Base-by-base conservation (phyloP, 2,888 invertebrate species). In the Conomelus anceps region DNA sequence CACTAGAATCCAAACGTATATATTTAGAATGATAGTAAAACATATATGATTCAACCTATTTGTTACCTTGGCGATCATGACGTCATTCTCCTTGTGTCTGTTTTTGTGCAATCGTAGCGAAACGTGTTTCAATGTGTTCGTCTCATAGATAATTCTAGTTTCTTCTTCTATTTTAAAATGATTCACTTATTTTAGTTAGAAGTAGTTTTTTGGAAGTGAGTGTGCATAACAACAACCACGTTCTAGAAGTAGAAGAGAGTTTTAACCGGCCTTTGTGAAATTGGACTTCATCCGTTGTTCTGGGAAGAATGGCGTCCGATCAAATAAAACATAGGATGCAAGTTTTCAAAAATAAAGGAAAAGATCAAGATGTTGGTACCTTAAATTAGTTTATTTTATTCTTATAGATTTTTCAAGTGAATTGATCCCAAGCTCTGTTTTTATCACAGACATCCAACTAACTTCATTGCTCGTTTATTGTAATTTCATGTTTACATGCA, bases 341-440 rank as follows among this genome's bases (percentile, higher is more conserved):
- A 94, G 97, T 96, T 94, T 98, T 98, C 94, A 99, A 99, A 96
- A 99, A 99, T 95, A 98, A 98, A 95, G 99, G 99, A 93, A 99
- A 99, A 95, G 99, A 99, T 95, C 98, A 98, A 94, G 99, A 99
- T 95, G 99, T 98, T 95, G 97, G 98, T 96, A 94, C 22, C 13
- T 22, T 9, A 4, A 7, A n/a, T 22, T 23, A 22, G 24, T 22
- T 88, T 84, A 11, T 88, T 22, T 3, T 13, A 22, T 24, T 26
- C 0, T 29, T 22, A n/a, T 22, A 17, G 3, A 4, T 13, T 24
- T 63, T 63, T n/a, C 20, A 63, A n/a, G 63, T 63, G 20, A 13
- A n/a, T n/a, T 63, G 7, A 63, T 63, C 4, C 1, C 20, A 63
- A 17, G 34, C 34, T 34, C 3, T 9, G 11, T 1, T 34, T 6